Base-by-base conservation (phyloP, 2,888 invertebrate species). In the Trichogramma evanescens region DNA sequence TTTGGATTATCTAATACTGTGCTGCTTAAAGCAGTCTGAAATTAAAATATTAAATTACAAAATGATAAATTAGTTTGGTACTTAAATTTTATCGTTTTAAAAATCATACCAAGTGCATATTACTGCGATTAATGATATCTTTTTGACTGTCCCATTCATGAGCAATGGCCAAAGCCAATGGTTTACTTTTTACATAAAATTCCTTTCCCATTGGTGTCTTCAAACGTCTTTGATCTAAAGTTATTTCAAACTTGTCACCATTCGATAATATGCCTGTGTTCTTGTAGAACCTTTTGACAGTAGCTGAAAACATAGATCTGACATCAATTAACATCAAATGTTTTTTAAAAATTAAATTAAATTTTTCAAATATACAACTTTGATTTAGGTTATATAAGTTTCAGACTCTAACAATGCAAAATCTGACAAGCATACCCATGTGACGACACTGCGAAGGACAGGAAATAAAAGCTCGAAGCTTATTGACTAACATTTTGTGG, bases 1-100 rank as follows among this genome's bases (percentile, higher is more conserved):
- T 89, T 88, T 5, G 97, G 97, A 82, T 98, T 98, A 75, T 99
- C 99, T 63, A 94, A 79, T 41, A 89, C 88, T 38, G 95, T 95
- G 72, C 93, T 95, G 71, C 93, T 91, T 43, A 99, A 79, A 1
- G 92, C 88, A 8, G 93, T 96, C 87, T 91, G 79, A 65, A 81
- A 80, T 46, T 41, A 8, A n/a, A 40, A 4, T 51, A 9, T 39
- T 39, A 4, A 40, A 7, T 51, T 54, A 51, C 40, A 40, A 10
- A 52, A 46, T 50, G 6, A n/a, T 51, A 5, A 7, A 9, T 54
- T 9, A 7, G 43, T 5, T 9, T 58, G 26, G 26, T 59, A 50
- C 45, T 41, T 45, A 7, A 9, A 48, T 43, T 52, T 49, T 42
- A 40, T 43, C 50, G 38, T 49, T 38, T 42, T 54, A 51, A 38